Base-by-base conservation (phyloP, 2,888 invertebrate species). In the Hydroisotoma schaefferi region DNA sequence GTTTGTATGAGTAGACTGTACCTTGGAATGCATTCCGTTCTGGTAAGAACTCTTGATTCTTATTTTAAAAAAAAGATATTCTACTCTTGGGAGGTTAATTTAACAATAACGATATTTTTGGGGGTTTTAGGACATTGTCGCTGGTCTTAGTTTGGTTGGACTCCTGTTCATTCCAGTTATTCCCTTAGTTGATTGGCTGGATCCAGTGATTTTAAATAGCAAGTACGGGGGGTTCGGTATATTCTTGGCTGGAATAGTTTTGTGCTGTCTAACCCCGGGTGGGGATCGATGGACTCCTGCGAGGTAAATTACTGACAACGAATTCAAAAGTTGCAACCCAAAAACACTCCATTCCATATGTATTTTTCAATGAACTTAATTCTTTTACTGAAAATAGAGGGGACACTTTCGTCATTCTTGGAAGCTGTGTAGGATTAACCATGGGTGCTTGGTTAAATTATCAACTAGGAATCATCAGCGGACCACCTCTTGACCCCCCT, bases 201-300 rank as follows among this genome's bases (percentile, higher is more conserved):
- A 93, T 76, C 81, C 83, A 61, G 73, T 85, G 46, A 78, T 90
- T 43, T 74, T 88, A 8, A 76, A 82, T 1, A 75, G 83, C 37
- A 85, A 88, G 52, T 57, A 55, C 23, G 71, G 71, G 27, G 71
- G 65, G 18, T 54, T 68, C 8, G 63, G 58, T 25, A 37, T 71
- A 2, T 33, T 71, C 2, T 81, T 89, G 65, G 77, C 84, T 27
- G 82, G 86, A 73, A 84, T 91, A 64, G 81, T 87, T 43, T 87
- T 84, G 75, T 89, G 92, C 77, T 20, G 65, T 10, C 63, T 64
- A 48, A 67, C 67, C 28, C 94, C 94, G 0, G 83, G 84, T 67
- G 85, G 88, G 53, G 86, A 88, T 70, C 86, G 85, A 74, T 93
- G 93, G 92, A 93, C 91, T 55, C 92, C 93, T 6, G 92, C 93